phyloP scores from a whole-genome alignment of 2,113 vertebrate genomes.

The Elachura formosa region DNA sequence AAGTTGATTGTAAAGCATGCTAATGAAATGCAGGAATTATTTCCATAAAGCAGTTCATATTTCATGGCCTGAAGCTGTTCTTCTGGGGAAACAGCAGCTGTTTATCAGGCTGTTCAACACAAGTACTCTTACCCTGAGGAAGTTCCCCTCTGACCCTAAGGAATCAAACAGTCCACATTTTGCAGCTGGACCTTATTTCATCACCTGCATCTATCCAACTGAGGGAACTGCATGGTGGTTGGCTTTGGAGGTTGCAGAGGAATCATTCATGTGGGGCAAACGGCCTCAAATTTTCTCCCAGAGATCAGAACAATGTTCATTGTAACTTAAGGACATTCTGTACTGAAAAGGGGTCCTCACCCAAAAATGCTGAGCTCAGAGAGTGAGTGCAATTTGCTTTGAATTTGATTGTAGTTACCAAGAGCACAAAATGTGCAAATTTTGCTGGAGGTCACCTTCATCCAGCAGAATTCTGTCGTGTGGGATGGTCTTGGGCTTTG shows the following conservation, averaged over 20 bases:
- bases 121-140: neutral
- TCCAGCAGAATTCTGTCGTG: neutral
- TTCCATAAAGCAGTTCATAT: neutral
- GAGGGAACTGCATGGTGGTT: neutral
- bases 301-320: neutral
- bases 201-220: neutral
- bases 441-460: neutral
- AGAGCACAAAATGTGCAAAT: neutral
- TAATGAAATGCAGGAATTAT: neutral
- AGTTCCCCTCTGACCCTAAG: neutral
- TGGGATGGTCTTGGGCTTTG: rapidly evolving
- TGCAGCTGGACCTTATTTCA: neutral
- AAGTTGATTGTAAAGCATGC: neutral
- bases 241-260: neutral
- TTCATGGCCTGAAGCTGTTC: neutral
- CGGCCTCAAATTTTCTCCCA: neutral
- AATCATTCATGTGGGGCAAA: neutral
- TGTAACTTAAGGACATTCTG: neutral
- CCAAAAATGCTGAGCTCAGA: neutral
- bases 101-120: neutral
- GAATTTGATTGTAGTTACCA: neutral
- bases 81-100: neutral
- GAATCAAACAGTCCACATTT: neutral
- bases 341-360: neutral
- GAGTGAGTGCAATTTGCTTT: neutral